phyloP scores from a whole-genome alignment of 2,888 invertebrate species.

The Lasioglossum villosulum region DNA sequence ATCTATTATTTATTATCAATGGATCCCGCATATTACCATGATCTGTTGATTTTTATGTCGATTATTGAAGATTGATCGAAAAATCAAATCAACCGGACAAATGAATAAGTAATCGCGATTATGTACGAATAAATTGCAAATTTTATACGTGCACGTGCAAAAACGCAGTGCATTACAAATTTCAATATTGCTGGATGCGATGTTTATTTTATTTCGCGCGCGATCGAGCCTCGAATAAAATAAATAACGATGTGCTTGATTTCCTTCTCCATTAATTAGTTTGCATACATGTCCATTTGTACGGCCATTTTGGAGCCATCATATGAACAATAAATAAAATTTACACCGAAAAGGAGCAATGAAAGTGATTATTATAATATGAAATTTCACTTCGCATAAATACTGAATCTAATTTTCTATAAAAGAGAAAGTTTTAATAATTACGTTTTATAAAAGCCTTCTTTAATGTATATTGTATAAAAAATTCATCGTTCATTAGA shows the following conservation, averaged over 20 bases:
- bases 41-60: background rate
- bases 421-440: background rate
- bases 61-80: background rate
- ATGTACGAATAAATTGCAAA: background rate
- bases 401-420: background rate
- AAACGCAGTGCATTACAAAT: background rate
- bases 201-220: background rate
- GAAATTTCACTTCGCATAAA: background rate
- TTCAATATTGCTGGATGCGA: background rate
- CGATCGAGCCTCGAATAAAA: background rate
- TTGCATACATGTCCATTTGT: background rate
- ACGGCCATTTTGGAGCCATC: background rate
- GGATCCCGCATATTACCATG: background rate
- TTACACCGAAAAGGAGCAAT: background rate
- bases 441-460: background rate
- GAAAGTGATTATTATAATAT: background rate
- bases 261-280: background rate
- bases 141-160: background rate
- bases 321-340: background rate
- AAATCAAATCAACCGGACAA: background rate
- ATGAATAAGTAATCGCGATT: background rate
- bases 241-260: background rate
- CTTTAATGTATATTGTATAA: background rate
- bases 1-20: background rate
- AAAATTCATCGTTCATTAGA: constrained; percentile 6